Conservation (phyloP, 1,140 invertebrate genomes). For the Heliconius hermathena region DNA sequence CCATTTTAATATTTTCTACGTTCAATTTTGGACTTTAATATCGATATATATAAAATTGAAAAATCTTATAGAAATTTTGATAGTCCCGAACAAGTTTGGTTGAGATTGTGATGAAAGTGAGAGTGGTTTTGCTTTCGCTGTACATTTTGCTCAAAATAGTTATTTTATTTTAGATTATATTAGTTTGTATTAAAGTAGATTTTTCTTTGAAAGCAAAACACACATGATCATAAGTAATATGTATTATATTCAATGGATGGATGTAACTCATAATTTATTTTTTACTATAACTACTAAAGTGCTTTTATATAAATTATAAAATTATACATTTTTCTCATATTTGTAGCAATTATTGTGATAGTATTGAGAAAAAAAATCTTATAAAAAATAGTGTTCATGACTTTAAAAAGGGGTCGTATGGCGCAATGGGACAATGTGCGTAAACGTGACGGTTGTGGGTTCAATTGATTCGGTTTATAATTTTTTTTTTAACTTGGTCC, state of each 20-base stretch:
- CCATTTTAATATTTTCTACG: background rate
- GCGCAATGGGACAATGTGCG: too few relatives aligned
- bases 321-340: background rate
- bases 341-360: background rate
- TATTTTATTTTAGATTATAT: background rate
- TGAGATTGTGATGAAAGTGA: slow-evolving; percentile 23
- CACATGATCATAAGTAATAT: background rate
- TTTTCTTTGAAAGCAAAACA: background rate
- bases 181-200: background rate
- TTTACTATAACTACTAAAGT: background rate
- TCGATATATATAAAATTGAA: background rate
- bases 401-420: too few relatives aligned
- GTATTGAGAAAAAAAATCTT: background rate
- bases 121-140: slow-evolving; percentile 34
- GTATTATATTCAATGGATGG: background rate
- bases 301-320: background rate
- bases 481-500: too few relatives aligned
- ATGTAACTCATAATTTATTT: background rate
- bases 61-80: background rate
- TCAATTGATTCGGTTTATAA: too few relatives aligned
- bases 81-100: slow-evolving; percentile 26
- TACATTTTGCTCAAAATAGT: background rate
- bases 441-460: too few relatives aligned
- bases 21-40: slow-evolving; percentile 11
- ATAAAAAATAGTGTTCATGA: too few relatives aligned